Evolutionary conservation across 2,888 invertebrate species (phyloP), one percentile per base, ranked within the genome.

Genomic region (Plagodis pulveraria): DNA sequence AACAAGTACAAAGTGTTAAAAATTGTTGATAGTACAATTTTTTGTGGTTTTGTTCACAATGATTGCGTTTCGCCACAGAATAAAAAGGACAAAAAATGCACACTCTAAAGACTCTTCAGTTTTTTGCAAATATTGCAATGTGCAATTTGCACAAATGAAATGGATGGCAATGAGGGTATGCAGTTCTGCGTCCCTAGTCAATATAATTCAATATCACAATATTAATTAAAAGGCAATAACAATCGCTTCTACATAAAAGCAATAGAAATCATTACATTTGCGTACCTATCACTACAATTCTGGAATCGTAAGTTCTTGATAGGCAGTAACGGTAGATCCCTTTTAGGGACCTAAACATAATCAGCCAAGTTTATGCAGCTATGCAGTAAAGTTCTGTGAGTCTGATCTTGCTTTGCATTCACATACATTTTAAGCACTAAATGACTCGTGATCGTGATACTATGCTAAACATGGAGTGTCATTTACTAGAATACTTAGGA

Each of bases 321-420:
- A 46, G 38, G 5, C 33, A 41, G 41, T 22, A 38, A 12, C 22
- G 65, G 41, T 45, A 50, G 46, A 50, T 52, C 56, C 69, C 64
- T 55, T 59, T 69, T 72, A 59, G 73, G 74, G 56, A 61, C 45
- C 57, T 65, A 75, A 78, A 79, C 80, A 70, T 72, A 75, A 76
- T 68, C 63, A 69, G 66, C 63, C 61, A 73, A 56, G 50, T 42
- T 34, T 22, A 22, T 22, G 36, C 8, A 36, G 36, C 7, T 49
- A 56, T 45, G 44, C 45, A 51, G 32, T 41, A 11, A 41, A 49
- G 38, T 42, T 52, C 66, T 63, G 49, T 45, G 43, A 36, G 38
- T 5, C 12, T 35, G 50, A 43, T 53, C 46, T 47, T 38, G 53
- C 50, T 56, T 56, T 61, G 52, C 45, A 49, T 56, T 56, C 55